A percentile compares a stretch with the other conserved stretches of the same genome.
Evolutionary conservation across 2,797 vertebrate genomes (phyloP).

Genomic region (Ceyx erithaca): DNA sequence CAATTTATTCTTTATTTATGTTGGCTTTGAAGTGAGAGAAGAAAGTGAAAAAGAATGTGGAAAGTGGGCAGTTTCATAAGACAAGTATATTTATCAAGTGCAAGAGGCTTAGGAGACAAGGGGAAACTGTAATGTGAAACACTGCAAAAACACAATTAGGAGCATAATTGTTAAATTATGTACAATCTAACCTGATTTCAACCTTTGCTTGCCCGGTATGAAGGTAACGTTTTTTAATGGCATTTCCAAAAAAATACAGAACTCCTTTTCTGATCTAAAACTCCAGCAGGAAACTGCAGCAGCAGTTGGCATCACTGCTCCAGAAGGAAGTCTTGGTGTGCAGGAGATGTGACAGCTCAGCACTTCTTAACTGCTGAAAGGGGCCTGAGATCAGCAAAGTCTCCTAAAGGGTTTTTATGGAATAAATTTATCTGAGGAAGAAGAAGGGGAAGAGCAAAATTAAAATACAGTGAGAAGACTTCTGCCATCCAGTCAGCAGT

Average conservation of each 20-base stretch:
- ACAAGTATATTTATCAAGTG: conserved; percentile 52
- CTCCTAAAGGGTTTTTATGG: background rate
- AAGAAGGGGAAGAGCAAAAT: background rate
- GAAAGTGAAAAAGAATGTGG: conserved; percentile 57
- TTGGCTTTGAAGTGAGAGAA: conserved; percentile 63
- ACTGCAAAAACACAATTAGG: conserved; percentile 41
- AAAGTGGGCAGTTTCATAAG: conserved; percentile 52
- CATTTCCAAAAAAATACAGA: conserved; percentile 29
- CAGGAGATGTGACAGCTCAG: background rate
- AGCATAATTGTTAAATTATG: conserved; percentile 20
- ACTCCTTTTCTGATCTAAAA: background rate
- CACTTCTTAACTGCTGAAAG: background rate
- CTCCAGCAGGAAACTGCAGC: background rate
- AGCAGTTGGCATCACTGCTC: background rate
- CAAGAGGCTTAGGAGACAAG: conserved; percentile 15
- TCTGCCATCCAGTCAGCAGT: background rate
- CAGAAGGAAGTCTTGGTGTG: background rate
- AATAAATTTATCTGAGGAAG: background rate
- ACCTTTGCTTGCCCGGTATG: background rate
- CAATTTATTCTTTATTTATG: conserved; percentile 63
- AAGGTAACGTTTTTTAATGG: background rate
- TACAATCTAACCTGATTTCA: conserved; percentile 19
- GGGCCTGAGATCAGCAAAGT: background rate
- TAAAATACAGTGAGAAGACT: background rate
- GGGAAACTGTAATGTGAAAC: conserved; percentile 60